These are phyloP conservation scores for Gortyna flavago DNA, from an alignment of 2,888 invertebrate species.

Conservation along the genomic window DNA sequence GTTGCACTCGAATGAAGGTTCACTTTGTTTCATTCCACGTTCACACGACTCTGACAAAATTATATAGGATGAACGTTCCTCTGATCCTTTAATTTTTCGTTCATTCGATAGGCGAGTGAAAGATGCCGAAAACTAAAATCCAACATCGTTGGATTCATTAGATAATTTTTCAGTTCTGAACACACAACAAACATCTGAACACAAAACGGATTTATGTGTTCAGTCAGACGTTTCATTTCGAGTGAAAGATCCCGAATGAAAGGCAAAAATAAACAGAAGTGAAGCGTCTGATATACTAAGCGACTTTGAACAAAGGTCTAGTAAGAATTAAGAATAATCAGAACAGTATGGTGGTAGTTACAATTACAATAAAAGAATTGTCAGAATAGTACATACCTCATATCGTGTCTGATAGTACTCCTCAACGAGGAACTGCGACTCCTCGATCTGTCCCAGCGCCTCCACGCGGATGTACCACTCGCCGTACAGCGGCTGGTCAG, in stretches of 20 bases:
- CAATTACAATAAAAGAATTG: slow-evolving; percentile 1
- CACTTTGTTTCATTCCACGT: neutral
- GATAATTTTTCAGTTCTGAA: neutral
- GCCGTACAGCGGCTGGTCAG: slow-evolving; percentile 97
- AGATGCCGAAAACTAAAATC: neutral
- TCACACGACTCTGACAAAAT: neutral
- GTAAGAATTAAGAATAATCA: neutral
- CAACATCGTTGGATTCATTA: neutral
- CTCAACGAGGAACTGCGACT: slow-evolving; percentile 96
- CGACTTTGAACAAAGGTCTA: neutral
- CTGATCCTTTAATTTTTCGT: neutral
- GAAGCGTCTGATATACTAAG: neutral
- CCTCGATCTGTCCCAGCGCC: slow-evolving; percentile 96
- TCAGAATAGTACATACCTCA: slow-evolving; percentile 89
- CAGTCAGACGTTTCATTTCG: neutral
- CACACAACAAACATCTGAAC: too few relatives aligned
- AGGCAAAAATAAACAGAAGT: neutral
- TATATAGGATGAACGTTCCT: neutral
- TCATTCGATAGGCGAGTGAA: neutral
- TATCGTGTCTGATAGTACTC: slow-evolving; percentile 98
- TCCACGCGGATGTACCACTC: slow-evolving; percentile 97
- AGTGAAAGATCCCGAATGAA: neutral
- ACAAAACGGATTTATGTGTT: neutral
- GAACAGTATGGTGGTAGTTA: neutral
- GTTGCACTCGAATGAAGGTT: neutral